These are phyloP conservation scores for Sitophilus oryzae DNA, from an alignment of 1,140 invertebrate genomes.

Conservation along the genomic window DNA sequence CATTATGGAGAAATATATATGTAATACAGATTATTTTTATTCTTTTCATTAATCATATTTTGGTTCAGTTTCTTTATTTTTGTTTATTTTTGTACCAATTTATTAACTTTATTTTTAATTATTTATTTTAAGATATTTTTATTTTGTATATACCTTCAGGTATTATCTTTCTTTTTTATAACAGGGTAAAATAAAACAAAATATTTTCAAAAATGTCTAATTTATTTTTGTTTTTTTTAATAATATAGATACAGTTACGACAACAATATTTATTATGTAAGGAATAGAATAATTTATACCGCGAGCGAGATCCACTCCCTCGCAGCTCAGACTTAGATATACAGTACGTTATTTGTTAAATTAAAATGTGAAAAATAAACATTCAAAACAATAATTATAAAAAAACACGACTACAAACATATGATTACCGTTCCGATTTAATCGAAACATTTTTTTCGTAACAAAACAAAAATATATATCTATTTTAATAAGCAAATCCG, in stretches of 20 bases:
- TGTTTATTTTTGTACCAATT: too few relatives aligned
- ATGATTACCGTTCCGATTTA: neutral
- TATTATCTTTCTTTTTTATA: too few relatives aligned
- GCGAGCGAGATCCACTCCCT: conserved; percentile 11
- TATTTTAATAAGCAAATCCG: neutral
- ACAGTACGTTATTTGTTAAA: conserved; percentile 32
- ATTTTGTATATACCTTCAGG: too few relatives aligned
- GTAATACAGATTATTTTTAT: too few relatives aligned
- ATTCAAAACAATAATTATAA: conserved; percentile 21
- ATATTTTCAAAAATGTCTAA: neutral
- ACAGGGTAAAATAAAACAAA: too few relatives aligned
- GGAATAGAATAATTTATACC: conserved; percentile 39
- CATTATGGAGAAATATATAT: too few relatives aligned
- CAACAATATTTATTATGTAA: conserved; percentile 30
- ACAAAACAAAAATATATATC: neutral
- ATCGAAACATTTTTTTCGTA: neutral
- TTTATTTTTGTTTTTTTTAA: conserved; percentile 12
- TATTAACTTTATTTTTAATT: too few relatives aligned
- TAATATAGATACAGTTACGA: conserved; percentile 27
- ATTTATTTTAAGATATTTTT: too few relatives aligned
- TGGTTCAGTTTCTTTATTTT: too few relatives aligned
- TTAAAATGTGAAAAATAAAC: conserved; percentile 20
- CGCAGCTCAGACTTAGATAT: conserved; percentile 36
- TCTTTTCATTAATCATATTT: too few relatives aligned
- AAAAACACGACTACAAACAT: conserved; percentile 23